Evolutionary conservation across 2,888 invertebrate species (phyloP).

Genomic region (Ochropleura leucogaster): DNA sequence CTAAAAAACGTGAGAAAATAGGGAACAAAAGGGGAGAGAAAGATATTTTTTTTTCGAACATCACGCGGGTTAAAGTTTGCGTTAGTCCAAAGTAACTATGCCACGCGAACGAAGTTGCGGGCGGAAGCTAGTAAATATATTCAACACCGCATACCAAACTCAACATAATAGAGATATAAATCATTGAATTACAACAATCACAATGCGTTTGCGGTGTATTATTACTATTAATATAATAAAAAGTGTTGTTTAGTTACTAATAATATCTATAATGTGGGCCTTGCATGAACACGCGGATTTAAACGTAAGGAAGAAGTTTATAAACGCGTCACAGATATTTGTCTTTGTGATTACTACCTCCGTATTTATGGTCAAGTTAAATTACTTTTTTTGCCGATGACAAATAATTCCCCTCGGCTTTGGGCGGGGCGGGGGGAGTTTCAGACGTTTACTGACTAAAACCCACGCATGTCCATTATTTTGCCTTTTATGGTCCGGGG

Average conservation of each 20-base stretch:
- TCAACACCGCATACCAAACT: constrained; percentile 18
- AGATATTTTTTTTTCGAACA: no score
- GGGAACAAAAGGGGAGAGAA: no score
- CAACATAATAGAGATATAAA: constrained; percentile 41
- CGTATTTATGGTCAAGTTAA: no score
- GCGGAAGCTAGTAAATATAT: constrained; percentile 12
- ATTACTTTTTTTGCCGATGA: no score
- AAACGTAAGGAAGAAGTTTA: not conserved
- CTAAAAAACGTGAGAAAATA: no score
- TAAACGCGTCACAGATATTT: not conserved
- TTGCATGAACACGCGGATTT: not conserved
- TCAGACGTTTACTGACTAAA: no score
- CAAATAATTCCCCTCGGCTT: no score
- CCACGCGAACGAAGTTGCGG: not conserved
- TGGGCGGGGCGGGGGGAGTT: no score
- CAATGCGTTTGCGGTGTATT: constrained; percentile 10
- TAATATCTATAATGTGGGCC: not conserved
- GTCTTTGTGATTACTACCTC: no score
- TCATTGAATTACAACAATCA: constrained; percentile 15
- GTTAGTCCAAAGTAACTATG: constrained; percentile 5
- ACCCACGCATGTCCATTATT: no score
- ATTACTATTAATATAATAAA: constrained; percentile 4
- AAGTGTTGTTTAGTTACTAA: constrained; percentile 11
- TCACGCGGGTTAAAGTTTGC: no score
- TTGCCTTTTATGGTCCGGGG: no score